A percentile compares a stretch with the other conserved stretches of the same genome.
Conservation (phyloP, 2,113 vertebrate species). For the Pionites leucogaster region DNA sequence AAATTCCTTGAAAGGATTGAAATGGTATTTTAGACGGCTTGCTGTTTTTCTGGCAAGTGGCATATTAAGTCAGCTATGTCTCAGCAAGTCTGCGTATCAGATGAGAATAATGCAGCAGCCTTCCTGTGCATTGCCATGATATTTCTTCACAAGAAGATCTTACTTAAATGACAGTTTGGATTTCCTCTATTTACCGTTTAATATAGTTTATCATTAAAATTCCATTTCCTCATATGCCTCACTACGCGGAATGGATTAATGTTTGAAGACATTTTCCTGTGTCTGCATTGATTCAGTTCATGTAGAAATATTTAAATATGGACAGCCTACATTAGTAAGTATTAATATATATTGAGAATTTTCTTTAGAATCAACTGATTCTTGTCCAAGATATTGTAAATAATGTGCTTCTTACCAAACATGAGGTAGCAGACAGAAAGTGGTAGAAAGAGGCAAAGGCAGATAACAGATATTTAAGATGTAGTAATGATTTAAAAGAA, state of each 20-base stretch:
- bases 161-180: background rate
- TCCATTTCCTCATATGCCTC: background rate
- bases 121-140: background rate
- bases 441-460: background rate
- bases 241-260: background rate
- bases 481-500: background rate
- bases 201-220: conserved; percentile 13
- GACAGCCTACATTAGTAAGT: background rate
- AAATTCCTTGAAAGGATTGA: conserved; percentile 30
- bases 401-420: background rate
- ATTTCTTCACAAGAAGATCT: background rate
- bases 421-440: background rate
- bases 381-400: background rate
- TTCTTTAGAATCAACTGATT: background rate
- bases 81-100: background rate
- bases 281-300: background rate
- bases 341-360: background rate
- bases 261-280: background rate
- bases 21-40: background rate
- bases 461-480: background rate
- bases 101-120: background rate
- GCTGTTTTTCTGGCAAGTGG: background rate
- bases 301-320: background rate
- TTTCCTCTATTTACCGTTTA: background rate
- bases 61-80: background rate